phyloP scores from a whole-genome alignment of 2,888 invertebrate genomes.

The Cephus spinipes region DNA sequence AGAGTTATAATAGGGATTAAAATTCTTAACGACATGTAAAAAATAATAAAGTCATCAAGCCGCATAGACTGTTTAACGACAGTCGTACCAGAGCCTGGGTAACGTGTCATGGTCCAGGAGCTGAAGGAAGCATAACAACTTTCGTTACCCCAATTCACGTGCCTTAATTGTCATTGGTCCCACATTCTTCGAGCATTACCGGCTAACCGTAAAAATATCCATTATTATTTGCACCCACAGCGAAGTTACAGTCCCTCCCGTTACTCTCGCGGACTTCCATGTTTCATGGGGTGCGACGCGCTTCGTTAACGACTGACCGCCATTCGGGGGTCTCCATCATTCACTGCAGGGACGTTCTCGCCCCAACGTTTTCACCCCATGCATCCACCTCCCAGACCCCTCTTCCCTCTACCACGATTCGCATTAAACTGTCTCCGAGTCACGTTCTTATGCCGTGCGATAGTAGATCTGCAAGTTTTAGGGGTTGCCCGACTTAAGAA shows the following conservation, averaged over 20 bases:
- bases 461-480: conserved; percentile 1
- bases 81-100: neutral
- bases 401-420: neutral
- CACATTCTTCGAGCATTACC: neutral
- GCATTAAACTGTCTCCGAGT: conserved; percentile 4
- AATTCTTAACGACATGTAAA: neutral
- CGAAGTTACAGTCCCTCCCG: neutral
- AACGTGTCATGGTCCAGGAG: neutral
- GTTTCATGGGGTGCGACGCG: conserved; percentile 3
- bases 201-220: neutral
- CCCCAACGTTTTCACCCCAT: neutral
- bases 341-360: neutral
- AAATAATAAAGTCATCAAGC: neutral
- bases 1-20: neutral
- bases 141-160: neutral
- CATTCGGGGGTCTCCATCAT: neutral
- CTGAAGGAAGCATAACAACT: neutral
- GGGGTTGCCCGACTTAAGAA: neutral
- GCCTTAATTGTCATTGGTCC: neutral
- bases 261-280: neutral
- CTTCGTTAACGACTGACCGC: conserved; percentile 8
- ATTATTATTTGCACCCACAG: neutral
- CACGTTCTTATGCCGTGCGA: neutral
- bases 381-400: neutral
- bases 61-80: neutral